Percentiles rank a stretch among this genome's conserved stretches.
These are phyloP conservation scores for Lagodon rhomboides DNA, from an alignment of 2,797 vertebrate genomes.

Conservation along the genomic window DNA sequence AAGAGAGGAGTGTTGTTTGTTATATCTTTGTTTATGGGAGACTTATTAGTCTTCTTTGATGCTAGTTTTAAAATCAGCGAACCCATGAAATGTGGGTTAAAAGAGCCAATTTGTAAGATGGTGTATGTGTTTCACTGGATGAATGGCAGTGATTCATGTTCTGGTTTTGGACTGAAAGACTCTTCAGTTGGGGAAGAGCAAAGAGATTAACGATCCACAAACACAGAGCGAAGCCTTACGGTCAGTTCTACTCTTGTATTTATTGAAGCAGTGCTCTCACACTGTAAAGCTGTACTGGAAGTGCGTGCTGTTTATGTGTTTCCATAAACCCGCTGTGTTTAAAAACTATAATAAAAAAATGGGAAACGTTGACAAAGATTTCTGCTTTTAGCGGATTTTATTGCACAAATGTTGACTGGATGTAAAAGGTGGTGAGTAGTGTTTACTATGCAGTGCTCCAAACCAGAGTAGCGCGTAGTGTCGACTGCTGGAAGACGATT, in stretches of 20 bases:
- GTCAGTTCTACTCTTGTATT: conserved; percentile 65
- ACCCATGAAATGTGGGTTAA: conserved; percentile 38
- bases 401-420: conserved; percentile 49
- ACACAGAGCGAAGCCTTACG: conserved; percentile 42
- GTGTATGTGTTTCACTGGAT: conserved; percentile 27
- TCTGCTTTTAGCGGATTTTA: conserved; percentile 60
- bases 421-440: conserved; percentile 36
- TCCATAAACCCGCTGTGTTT: conserved; percentile 36
- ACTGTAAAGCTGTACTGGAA: conserved; percentile 48
- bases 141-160: conserved; percentile 11
- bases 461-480: conserved; percentile 19
- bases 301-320: conserved; percentile 32
- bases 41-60: conserved; percentile 26
- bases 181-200: conserved; percentile 40
- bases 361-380: conserved; percentile 11
- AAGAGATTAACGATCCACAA: conserved; percentile 19
- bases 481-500: conserved; percentile 34
- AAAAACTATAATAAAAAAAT: conserved; percentile 58
- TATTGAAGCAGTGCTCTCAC: conserved; percentile 58
- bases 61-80: conserved; percentile 32
- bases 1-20: conserved; percentile 29
- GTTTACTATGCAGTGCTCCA: conserved; percentile 15
- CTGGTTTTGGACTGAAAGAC: conserved; percentile 51
- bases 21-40: conserved; percentile 34
- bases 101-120: conserved; percentile 27